Base-by-base conservation (phyloP, 2,888 invertebrate genomes). In the Nasonovia ribisnigri region DNA sequence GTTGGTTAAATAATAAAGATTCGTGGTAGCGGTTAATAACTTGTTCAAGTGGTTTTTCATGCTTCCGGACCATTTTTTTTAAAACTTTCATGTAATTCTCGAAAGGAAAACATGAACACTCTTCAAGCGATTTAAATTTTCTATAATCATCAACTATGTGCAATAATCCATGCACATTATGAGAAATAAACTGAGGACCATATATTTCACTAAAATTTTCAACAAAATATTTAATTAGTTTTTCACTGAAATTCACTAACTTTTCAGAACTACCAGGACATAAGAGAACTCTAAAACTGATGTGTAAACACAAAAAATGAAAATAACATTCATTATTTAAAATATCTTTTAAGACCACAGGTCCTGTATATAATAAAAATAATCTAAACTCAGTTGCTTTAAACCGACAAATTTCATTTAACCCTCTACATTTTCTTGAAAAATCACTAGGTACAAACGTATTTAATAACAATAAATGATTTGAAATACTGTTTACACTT, bases 381-480 rank as follows among this genome's bases (percentile, higher is more conserved):
- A 92, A 26, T 8, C 86, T 84, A 86, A 8, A 92, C 4, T 86
- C 54, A 29, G 92, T 92, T 26, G 92, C 87, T 26, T 92, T 92
- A n/a, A n/a, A 92, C 5, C 48, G 8, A 2, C 46, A 84, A 24
- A 77, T 51, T 24, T 84, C 54, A 46, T 48, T 48, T 29, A 91
- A 54, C 13, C 51, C 8, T 48, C 84, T 84, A 36, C 84, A 84
- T 36, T 91, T 84, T 84, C 91, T 84, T 84, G 77, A 84, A 84
- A 84, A 91, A 48, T 91, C 91, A 48, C 29, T n/a, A 16, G 48
- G 91, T 36, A 84, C 24, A 48, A 84, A 91, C 48, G 20, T 26
- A 11, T 84, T 84, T 3, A 48, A 48, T n/a, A 36, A 36, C 46
- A 84, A 29, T 36, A 84, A 24, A 51, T 54, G 1, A 60, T 54